A percentile compares a stretch with the other conserved stretches of the same genome.
phyloP scores from a whole-genome alignment of 2,888 invertebrate species.

The Maniola hyperantus region DNA sequence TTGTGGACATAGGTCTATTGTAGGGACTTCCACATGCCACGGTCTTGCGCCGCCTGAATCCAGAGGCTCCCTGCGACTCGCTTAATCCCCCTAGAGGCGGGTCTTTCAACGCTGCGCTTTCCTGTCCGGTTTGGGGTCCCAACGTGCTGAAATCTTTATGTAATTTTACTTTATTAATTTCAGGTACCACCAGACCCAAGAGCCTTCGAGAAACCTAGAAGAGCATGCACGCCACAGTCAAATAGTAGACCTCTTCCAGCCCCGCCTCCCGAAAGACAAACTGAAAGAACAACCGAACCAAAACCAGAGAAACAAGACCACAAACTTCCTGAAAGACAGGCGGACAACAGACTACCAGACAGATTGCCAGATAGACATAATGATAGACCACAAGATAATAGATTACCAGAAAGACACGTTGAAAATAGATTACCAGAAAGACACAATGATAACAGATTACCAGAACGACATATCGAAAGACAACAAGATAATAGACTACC shows the following conservation, averaged over 20 bases:
- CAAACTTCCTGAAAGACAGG: constrained; percentile 15
- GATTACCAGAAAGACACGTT: constrained; percentile 17
- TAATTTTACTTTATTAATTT: constrained; percentile 27
- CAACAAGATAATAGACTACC: not conserved
- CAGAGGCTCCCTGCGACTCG: too few relatives aligned
- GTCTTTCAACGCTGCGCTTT: too few relatives aligned
- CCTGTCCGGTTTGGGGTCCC: too few relatives aligned
- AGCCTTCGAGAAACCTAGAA: constrained; percentile 74
- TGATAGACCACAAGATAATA: not conserved
- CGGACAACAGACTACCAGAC: constrained; percentile 17
- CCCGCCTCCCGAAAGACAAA: constrained; percentile 62
- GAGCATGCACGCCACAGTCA: constrained; percentile 73
- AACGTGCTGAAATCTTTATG: not conserved
- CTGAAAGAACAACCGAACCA: constrained; percentile 39
- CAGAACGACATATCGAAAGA: constrained; percentile 11
- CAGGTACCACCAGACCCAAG: constrained; percentile 76
- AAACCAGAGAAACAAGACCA: constrained; percentile 36
- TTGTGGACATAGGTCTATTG: too few relatives aligned
- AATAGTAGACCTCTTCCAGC: constrained; percentile 74
- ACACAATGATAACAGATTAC: not conserved
- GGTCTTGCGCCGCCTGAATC: too few relatives aligned
- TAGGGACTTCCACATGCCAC: too few relatives aligned
- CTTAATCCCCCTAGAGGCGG: too few relatives aligned
- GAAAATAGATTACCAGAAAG: constrained; percentile 21
- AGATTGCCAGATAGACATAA: constrained; percentile 22